Evolutionary conservation across 2,797 vertebrate genomes (phyloP), one percentile per base, ranked within the genome.

Genomic region (Antennarius maculatus): DNA sequence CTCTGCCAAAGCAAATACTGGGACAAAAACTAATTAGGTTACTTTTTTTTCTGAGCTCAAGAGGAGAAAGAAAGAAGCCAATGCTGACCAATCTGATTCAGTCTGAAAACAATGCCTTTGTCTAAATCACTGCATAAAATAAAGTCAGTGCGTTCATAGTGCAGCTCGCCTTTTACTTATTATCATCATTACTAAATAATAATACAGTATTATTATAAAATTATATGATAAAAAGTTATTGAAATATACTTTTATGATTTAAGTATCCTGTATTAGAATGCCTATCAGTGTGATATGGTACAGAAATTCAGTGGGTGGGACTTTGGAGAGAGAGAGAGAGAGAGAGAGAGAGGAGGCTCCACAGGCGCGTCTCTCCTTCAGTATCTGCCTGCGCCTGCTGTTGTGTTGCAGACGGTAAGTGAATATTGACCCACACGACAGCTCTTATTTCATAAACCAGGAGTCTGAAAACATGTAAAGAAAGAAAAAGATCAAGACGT

Each of bases 1-100:
- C 54, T 17, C 29, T 54, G 77, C 80, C 80, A 80, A 78, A 55
- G n/a, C 27, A 80, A 79, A 80, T 55, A 54, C 16, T 71, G 23
- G 28, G 48, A 65, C 49, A 61, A 55, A 66, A 56, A 68, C 58
- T 50, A 50, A 75, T 57, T 75, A 23, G 37, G 61, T 45, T 51
- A 49, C 56, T 67, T 68, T 52, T 70, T 46, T 60, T 29, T 68
- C 23, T 63, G 27, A 75, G 50, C 48, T 61, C 17, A 17, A 48
- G 28, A 11, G 9, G 48, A 14, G 41, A 61, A 2, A 23, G 23
- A 23, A 23, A 54, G 29, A 54, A 69, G 60, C 46, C 54, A 59
- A 54, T 5, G n/a, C 16, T 48, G 11, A 18, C 27, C n/a, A 9
- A 47, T 17, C 8, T 34, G n/a, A 28, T n/a, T 51, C 27, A 51